A percentile compares a stretch with the other conserved stretches of the same genome.
These are phyloP conservation scores for Pterocles orientalis DNA, from an alignment of 2,113 vertebrate genomes.

Conservation along the genomic window DNA sequence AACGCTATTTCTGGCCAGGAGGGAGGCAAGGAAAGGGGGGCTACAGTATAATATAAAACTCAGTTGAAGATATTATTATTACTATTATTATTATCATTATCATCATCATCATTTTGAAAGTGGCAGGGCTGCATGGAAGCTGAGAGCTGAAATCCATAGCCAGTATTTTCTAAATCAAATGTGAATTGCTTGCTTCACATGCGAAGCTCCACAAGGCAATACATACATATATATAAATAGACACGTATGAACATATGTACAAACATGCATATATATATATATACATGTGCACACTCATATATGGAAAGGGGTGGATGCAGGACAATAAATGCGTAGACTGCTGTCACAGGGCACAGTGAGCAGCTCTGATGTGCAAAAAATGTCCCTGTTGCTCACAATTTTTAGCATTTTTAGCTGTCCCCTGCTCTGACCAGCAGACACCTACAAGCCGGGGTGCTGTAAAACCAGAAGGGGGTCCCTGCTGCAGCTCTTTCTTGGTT, in stretches of 20 bases:
- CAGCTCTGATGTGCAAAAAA: not conserved
- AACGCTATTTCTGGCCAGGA: not conserved
- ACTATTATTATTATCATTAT: too few species aligned
- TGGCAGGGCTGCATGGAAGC: not conserved
- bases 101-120: not conserved
- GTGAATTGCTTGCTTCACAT: not conserved
- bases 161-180: not conserved
- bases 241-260: rapidly evolving
- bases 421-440: not conserved
- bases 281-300: too few species aligned
- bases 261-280: too few species aligned
- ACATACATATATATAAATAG: not conserved
- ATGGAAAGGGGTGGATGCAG: rapidly evolving
- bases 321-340: not conserved
- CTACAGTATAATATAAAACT: not conserved
- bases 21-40: rapidly evolving
- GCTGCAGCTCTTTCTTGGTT: rapidly evolving
- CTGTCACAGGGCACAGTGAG: not conserved
- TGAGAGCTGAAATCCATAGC: not conserved
- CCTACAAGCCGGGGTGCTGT: not conserved
- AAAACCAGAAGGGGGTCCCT: not conserved
- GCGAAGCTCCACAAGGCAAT: not conserved
- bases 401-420: not conserved
- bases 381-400: not conserved
- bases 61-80: not conserved